Evolutionary conservation across 1,140 invertebrate species (phyloP).

Genomic region (Pantala flavescens): DNA sequence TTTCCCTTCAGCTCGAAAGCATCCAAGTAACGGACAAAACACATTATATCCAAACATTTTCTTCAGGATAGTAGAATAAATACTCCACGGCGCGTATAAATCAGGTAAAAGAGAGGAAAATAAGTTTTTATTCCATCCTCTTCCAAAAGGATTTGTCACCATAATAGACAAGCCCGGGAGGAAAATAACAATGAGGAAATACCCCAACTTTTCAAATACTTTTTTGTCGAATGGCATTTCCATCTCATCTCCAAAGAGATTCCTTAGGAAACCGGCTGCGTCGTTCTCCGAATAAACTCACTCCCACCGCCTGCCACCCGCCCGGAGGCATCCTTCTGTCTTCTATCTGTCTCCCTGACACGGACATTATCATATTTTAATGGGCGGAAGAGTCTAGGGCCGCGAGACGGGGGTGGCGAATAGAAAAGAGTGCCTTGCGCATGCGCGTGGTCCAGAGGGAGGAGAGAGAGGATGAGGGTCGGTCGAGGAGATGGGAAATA

Average conservation of each 20-base stretch:
- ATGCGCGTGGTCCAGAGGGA: constrained; percentile 21
- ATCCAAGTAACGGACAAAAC: too few relatives aligned
- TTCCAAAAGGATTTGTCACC: too few relatives aligned
- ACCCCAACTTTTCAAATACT: background rate
- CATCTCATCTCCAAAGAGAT: background rate
- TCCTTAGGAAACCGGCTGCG: background rate
- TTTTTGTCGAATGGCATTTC: constrained; percentile 1
- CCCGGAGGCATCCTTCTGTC: constrained; percentile 24
- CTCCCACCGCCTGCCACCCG: background rate
- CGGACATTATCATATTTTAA: constrained; percentile 36
- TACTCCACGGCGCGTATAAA: too few relatives aligned
- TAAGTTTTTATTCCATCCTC: too few relatives aligned
- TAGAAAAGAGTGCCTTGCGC: constrained; percentile 21
- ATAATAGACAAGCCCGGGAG: too few relatives aligned
- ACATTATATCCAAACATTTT: too few relatives aligned
- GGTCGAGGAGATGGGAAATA: constrained; percentile 14
- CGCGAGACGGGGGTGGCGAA: constrained; percentile 21
- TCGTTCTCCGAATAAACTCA: background rate
- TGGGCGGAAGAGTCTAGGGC: constrained; percentile 31
- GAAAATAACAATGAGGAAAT: too few relatives aligned
- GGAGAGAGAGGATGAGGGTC: constrained; percentile 13
- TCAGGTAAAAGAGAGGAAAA: too few relatives aligned
- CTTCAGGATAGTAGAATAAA: too few relatives aligned
- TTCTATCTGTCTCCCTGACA: constrained; percentile 20
- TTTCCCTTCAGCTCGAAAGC: too few relatives aligned